Evolutionary conservation across 1,140 invertebrate genomes (phyloP).

Genomic region (Brachystomella parvula): DNA sequence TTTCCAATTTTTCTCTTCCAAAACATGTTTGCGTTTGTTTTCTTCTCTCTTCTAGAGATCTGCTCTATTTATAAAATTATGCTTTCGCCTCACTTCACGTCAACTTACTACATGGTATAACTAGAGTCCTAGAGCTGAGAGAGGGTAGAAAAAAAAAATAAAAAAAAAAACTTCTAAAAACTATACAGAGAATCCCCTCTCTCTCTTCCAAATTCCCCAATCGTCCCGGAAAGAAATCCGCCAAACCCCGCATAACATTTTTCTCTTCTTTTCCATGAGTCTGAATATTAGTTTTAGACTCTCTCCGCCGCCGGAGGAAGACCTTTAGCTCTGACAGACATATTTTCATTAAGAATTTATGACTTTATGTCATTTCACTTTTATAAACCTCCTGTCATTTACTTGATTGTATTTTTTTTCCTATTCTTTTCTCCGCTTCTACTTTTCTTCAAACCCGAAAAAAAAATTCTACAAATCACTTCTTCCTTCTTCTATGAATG

Average conservation of each 20-base stretch:
- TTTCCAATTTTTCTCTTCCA: constrained; percentile 36
- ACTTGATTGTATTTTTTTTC: not conserved
- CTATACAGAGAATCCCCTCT: not conserved
- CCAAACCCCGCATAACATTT: too few species aligned
- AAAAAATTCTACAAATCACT: constrained; percentile 24
- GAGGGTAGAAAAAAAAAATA: too few species aligned
- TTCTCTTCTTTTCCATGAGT: not conserved
- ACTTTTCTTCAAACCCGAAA: not conserved
- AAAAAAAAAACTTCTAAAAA: too few species aligned
- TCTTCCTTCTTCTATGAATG: constrained; percentile 23
- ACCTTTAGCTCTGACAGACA: constrained; percentile 2
- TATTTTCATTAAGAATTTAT: constrained; percentile 35
- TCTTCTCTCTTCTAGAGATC: constrained; percentile 21
- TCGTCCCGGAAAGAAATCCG: constrained; percentile 33
- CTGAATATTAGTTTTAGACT: too few species aligned
- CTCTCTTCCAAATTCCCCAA: constrained; percentile 28
- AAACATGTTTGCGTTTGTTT: constrained; percentile 26
- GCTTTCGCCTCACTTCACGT: constrained; percentile 20
- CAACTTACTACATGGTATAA: not conserved
- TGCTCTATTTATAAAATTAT: constrained; percentile 24
- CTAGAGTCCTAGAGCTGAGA: not conserved
- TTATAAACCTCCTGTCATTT: constrained; percentile 20
- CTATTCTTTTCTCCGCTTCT: not conserved
- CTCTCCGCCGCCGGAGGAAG: too few species aligned
- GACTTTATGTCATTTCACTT: constrained; percentile 30